Evolutionary conservation across 2,113 vertebrate genomes (phyloP), one percentile per base, ranked within the genome.

Genomic region (Lepisosteus oculatus): DNA sequence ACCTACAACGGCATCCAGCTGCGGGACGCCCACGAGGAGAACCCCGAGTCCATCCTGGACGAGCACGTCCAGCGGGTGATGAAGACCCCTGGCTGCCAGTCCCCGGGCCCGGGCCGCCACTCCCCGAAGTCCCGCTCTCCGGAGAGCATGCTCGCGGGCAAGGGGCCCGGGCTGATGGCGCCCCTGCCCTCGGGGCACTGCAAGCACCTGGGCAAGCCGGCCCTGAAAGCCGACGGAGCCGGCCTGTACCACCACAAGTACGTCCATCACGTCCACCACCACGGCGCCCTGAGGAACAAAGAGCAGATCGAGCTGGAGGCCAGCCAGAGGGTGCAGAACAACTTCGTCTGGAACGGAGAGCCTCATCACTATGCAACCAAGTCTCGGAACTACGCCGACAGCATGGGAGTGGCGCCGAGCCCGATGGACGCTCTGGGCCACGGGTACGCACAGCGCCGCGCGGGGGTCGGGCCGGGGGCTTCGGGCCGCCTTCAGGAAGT

Each of bases 41-140:
- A 99, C 84, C 97, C 97, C 0, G 97, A 99, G 76, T 96, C 93
- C 88, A 99, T 99, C 85, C 91, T 99, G 8, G 97, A 99, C 0
- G 97, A 99, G 55, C 97, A 99, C 0, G 97, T 99, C 3, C 95
- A 96, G 80, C 92, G 97, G 0, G 97, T 99, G 73, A 96, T 99
- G 95, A 95, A 96, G 85, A 98, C 96, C 0, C 97, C 97, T 0
- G 95, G 95, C 68, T 95, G 96, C 83, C 96, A 97, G 73, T 99
- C 97, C 0, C 96, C 96, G 0, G 93, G 96, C 0, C 92, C 94
- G 0, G 95, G 95, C 3, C 94, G 93, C 14, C 93, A 94, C 73
- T 94, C 94, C 41, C 95, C 95, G 2, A 95, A 94, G 80, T 92
- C 92, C 0, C 92, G 92, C 59, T 98, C 97, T 2, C 97, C 96